Evolutionary conservation across 2,113 vertebrate species (phyloP).

Genomic region (Procavia capensis): DNA sequence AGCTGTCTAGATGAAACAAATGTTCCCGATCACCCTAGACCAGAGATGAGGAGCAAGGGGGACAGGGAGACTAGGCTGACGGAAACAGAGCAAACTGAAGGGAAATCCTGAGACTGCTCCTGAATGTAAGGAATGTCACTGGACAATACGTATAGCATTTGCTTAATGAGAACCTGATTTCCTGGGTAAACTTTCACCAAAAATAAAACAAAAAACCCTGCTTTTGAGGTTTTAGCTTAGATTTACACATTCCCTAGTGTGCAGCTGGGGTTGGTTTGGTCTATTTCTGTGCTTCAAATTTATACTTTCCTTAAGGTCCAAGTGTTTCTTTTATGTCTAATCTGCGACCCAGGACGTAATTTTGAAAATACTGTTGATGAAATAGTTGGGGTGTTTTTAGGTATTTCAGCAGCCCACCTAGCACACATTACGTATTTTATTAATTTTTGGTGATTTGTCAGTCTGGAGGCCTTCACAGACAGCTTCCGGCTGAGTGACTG

Average conservation of each 20-base stretch:
- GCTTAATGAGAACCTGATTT: no score
- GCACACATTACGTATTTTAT: neutral
- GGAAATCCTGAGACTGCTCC: no score
- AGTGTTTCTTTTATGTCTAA: conserved; percentile 7
- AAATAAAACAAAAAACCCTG: neutral
- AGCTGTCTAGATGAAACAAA: no score
- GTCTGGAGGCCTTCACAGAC: neutral
- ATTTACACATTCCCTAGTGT: neutral
- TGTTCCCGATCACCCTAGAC: no score
- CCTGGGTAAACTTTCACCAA: no score
- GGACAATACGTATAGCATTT: no score
- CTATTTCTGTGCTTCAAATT: neutral
- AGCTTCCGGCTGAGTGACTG: neutral
- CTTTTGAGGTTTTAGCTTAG: neutral
- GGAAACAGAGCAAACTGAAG: no score
- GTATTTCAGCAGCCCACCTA: neutral
- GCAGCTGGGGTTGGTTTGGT: neutral
- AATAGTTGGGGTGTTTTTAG: neutral
- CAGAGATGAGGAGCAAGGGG: no score
- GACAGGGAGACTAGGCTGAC: no score
- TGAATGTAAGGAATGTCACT: no score
- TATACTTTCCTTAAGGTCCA: neutral
- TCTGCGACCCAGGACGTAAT: neutral
- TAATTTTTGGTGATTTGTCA: neutral
- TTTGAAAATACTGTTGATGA: conserved; percentile 20